Conservation (phyloP, 2,888 invertebrate genomes). For the Drosophila mimetica region DNA sequence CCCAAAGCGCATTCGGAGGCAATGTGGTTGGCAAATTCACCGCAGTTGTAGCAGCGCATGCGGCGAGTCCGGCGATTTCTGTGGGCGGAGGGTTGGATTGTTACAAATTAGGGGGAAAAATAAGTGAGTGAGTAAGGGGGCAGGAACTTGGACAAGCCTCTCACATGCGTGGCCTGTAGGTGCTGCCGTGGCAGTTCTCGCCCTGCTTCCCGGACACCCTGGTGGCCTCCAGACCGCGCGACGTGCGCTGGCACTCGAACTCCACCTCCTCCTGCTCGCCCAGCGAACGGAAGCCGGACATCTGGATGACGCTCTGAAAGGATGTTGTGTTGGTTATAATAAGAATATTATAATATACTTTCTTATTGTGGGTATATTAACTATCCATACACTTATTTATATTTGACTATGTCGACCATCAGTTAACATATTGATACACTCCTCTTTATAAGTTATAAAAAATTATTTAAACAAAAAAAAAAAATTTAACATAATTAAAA, state of each 20-base stretch:
- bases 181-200: conserved; percentile 92
- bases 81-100: background rate
- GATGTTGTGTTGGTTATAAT: too few relatives aligned
- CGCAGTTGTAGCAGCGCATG: conserved; percentile 97
- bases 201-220: conserved; percentile 92
- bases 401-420: too few relatives aligned
- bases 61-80: conserved; percentile 90
- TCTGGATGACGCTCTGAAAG: conserved; percentile 93
- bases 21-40: conserved; percentile 96
- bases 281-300: conserved; percentile 93
- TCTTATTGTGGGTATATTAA: too few relatives aligned
- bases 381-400: too few relatives aligned
- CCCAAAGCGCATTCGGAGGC: conserved; percentile 95
- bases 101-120: background rate
- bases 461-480: too few relatives aligned
- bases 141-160: conserved; percentile 5
- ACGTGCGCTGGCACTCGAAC: conserved; percentile 93
- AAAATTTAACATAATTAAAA: too few relatives aligned
- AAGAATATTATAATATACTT: too few relatives aligned
- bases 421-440: too few relatives aligned
- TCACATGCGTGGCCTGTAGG: conserved; percentile 88
- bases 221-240: conserved; percentile 94
- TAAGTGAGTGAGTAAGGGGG: background rate
- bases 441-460: too few relatives aligned
- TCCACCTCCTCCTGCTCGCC: conserved; percentile 95